Evolutionary conservation across 2,113 vertebrate genomes (phyloP).

Genomic region (Gadus chalcogrammus): DNA sequence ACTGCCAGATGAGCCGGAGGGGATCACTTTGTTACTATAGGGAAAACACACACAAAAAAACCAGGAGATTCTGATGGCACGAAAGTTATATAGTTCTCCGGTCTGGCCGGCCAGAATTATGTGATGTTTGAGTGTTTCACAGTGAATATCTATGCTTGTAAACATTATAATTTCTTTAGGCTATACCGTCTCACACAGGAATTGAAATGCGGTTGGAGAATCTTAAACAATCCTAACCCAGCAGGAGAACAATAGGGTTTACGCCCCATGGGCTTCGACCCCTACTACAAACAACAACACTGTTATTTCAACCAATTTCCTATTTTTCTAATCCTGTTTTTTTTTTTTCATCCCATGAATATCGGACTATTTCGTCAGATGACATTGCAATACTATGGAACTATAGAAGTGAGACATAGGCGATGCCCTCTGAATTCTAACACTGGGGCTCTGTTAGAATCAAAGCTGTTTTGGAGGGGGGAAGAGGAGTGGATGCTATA

Average conservation of each 20-base stretch:
- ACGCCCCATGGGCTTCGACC: too few species aligned
- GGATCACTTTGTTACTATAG: too few species aligned
- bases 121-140: too few species aligned
- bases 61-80: too few species aligned
- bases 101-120: too few species aligned
- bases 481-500: slow-evolving; percentile 3
- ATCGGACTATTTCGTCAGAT: slow-evolving; percentile 11
- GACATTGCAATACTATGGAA: not conserved
- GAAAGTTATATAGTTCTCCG: too few species aligned
- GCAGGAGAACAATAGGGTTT: not conserved
- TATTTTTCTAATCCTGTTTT: not conserved
- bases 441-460: not conserved
- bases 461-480: slow-evolving; percentile 4
- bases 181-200: not conserved
- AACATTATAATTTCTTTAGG: too few species aligned
- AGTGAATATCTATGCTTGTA: too few species aligned
- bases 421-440: not conserved
- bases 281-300: not conserved
- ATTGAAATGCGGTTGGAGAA: slow-evolving; percentile 13
- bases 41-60: too few species aligned
- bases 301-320: not conserved
- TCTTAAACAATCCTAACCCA: slow-evolving; percentile 1
- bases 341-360: slow-evolving; percentile 1
- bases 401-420: not conserved
- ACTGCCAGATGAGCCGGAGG: too few species aligned